A percentile compares a stretch with the other conserved stretches of the same genome.
Conservation (phyloP, 2,797 vertebrate genomes). For the Cyclopterus lumpus region DNA sequence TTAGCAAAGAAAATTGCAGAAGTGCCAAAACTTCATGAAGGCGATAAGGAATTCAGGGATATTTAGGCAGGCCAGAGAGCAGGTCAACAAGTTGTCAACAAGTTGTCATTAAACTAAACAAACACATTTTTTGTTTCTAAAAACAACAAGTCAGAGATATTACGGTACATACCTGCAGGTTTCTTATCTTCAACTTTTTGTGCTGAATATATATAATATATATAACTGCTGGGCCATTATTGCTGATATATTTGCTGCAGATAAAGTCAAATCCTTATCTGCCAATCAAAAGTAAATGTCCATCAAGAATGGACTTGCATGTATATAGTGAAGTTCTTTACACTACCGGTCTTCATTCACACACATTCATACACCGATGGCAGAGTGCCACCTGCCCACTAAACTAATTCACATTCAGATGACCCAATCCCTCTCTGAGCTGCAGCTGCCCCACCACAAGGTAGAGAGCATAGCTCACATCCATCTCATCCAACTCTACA, state of each 20-base stretch:
- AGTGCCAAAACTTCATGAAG: neutral
- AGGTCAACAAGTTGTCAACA: too few species aligned
- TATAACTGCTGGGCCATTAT: neutral
- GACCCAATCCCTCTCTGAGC: too few species aligned
- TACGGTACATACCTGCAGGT: neutral
- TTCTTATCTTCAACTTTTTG: neutral
- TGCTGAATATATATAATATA: neutral
- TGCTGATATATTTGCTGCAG: neutral
- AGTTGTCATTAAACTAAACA: too few species aligned
- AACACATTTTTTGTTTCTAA: neutral
- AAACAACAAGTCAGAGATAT: neutral
- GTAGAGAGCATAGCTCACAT: neutral
- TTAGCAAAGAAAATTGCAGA: neutral
- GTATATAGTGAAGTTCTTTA: too few species aligned
- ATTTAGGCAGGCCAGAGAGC: neutral
- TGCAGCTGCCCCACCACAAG: neutral
- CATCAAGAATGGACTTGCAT: neutral
- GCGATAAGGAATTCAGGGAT: too few species aligned
- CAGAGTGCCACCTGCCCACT: too few species aligned
- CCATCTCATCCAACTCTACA: neutral
- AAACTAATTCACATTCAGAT: too few species aligned
- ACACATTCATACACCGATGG: too few species aligned
- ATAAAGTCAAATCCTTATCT: neutral
- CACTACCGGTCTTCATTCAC: too few species aligned
- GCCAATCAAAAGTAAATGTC: neutral